A percentile compares a stretch with the other conserved stretches of the same genome.
Conservation (phyloP, 2,113 vertebrate genomes). For the Collichthys lucidus region DNA sequence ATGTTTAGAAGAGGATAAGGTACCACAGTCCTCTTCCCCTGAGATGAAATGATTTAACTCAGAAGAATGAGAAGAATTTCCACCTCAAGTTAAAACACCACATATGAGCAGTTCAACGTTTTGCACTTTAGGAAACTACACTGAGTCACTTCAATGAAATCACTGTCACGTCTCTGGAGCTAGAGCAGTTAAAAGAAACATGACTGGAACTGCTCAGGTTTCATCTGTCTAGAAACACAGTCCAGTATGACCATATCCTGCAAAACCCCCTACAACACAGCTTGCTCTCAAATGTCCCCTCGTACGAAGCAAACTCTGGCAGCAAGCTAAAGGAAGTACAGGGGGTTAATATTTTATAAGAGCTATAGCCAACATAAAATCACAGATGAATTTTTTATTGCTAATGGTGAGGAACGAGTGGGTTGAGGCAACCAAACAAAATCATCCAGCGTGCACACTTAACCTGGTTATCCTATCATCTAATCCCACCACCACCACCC, state of each 20-base stretch:
- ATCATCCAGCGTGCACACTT: not conserved
- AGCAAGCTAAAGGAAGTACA: conserved; percentile 37
- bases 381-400: conserved; percentile 73
- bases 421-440: conserved; percentile 51
- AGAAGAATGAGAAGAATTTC: not conserved
- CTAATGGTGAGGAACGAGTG: conserved; percentile 43
- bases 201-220: too few relatives aligned
- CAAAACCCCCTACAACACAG: conserved; percentile 1
- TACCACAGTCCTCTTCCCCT: not conserved
- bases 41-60: not conserved
- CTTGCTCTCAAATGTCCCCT: conserved; percentile 27
- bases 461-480: not conserved
- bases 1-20: not conserved
- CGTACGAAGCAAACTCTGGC: not conserved
- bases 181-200: too few relatives aligned
- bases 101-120: not conserved
- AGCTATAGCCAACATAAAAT: conserved; percentile 67
- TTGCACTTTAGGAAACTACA: not conserved
- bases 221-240: not conserved
- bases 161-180: too few relatives aligned
- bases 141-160: too few relatives aligned
- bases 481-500: not conserved
- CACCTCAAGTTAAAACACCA: not conserved
- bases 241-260: conserved; percentile 1
- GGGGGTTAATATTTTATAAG: conserved; percentile 76